A percentile compares a stretch with the other conserved stretches of the same genome.
Evolutionary conservation across 2,797 vertebrate genomes (phyloP).

Genomic region (Sparidentex hasta): DNA sequence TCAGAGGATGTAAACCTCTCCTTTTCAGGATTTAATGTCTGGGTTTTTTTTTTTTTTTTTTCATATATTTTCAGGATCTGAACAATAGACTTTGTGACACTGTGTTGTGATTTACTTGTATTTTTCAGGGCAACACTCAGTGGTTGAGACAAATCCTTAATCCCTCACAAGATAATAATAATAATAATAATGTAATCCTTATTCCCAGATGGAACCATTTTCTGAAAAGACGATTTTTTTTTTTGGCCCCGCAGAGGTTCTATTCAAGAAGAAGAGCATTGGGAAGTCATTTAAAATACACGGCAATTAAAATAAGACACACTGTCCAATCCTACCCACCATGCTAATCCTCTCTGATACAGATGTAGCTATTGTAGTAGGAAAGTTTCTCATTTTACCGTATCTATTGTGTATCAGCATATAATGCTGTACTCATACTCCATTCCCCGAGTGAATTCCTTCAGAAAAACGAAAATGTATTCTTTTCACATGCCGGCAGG

Average conservation of each 20-base stretch:
- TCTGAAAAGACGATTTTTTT: conserved; percentile 71
- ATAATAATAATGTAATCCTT: conserved; percentile 85
- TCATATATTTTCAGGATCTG: conserved; percentile 40
- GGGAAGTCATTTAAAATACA: conserved; percentile 80
- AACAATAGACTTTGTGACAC: conserved; percentile 78
- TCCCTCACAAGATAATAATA: conserved; percentile 86
- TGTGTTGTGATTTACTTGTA: conserved; percentile 80
- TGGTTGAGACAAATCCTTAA: conserved; percentile 86
- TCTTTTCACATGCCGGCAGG: conserved; percentile 54
- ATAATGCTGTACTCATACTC: conserved; percentile 29
- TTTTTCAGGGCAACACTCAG: conserved; percentile 76
- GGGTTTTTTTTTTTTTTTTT: background rate
- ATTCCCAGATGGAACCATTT: conserved; percentile 84
- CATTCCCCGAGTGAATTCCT: conserved; percentile 44
- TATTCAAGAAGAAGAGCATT: conserved; percentile 74
- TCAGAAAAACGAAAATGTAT: conserved; percentile 52
- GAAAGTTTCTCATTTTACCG: conserved; percentile 55
- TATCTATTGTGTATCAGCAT: conserved; percentile 60
- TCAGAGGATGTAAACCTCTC: conserved; percentile 36
- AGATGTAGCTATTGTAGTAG: conserved; percentile 59
- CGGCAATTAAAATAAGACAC: conserved; percentile 81
- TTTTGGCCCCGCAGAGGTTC: conserved; percentile 67
- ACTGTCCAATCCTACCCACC: conserved; percentile 61
- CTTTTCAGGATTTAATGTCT: conserved; percentile 53
- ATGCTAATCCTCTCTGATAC: conserved; percentile 74